Percentiles rank a stretch among this genome's conserved stretches.
Conservation (phyloP, 2,888 invertebrate species). For the Pteria penguin region DNA sequence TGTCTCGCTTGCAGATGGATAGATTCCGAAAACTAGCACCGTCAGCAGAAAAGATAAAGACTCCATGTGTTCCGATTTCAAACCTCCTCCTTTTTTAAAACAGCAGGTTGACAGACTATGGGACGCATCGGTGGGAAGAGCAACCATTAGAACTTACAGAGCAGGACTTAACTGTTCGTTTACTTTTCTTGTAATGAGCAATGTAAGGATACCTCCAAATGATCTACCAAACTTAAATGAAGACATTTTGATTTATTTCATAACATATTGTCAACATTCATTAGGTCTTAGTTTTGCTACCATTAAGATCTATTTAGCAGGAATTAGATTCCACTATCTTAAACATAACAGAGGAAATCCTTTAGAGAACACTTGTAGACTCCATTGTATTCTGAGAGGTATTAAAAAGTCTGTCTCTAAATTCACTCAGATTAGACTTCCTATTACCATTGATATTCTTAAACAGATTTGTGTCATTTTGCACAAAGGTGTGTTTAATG, state of each 20-base stretch:
- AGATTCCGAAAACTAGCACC: constrained; percentile 23
- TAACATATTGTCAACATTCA: background rate
- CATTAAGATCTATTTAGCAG: constrained; percentile 1
- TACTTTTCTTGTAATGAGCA: constrained; percentile 4
- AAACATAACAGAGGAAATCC: background rate
- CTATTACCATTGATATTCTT: constrained; percentile 3
- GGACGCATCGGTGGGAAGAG: background rate
- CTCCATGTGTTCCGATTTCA: constrained; percentile 15
- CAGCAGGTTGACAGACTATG: background rate
- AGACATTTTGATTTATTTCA: constrained; percentile 9
- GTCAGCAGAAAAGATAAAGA: background rate
- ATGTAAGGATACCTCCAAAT: background rate
- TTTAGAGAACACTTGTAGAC: background rate
- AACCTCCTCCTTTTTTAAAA: background rate
- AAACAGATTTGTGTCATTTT: background rate
- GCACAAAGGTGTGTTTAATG: background rate
- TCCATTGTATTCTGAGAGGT: constrained; percentile 4
- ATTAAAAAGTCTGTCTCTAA: background rate
- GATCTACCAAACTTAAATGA: constrained; percentile 1
- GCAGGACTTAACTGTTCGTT: constrained; percentile 13
- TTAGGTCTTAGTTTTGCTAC: background rate
- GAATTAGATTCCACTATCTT: constrained; percentile 4
- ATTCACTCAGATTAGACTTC: background rate
- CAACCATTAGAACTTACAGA: background rate
- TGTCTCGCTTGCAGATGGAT: constrained; percentile 39